Evolutionary conservation across 1,140 invertebrate genomes (phyloP).

Genomic region (Drosophila serrata): DNA sequence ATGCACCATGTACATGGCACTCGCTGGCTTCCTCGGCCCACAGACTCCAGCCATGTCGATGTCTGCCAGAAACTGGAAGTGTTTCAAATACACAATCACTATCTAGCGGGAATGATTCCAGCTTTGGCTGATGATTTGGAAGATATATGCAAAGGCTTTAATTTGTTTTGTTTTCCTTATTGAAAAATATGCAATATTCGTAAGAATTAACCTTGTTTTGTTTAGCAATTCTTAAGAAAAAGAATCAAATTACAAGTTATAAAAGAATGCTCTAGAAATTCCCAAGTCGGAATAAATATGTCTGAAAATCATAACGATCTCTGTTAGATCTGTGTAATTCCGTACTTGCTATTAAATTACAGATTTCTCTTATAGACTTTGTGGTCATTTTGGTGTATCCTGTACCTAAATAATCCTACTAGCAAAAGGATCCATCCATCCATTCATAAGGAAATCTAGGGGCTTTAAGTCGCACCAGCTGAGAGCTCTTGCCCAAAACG

Average conservation of each 20-base stretch:
- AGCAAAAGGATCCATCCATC: no score
- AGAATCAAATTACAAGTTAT: accelerated
- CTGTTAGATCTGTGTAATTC: no score
- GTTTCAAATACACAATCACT: conserved; percentile 35
- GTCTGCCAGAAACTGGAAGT: conserved; percentile 68
- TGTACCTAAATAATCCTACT: not conserved
- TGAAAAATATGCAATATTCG: not conserved
- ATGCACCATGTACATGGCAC: conserved; percentile 44
- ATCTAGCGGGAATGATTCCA: not conserved
- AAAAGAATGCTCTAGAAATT: not conserved
- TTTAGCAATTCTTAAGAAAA: not conserved
- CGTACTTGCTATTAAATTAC: no score
- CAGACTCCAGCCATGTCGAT: conserved; percentile 24
- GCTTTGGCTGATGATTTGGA: not conserved
- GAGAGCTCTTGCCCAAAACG: conserved; percentile 32
- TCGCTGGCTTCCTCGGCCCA: conserved; percentile 51
- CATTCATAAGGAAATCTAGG: conserved; percentile 49
- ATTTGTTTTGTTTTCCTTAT: no score
- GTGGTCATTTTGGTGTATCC: not conserved
- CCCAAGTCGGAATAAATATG: not conserved
- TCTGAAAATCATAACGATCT: no score
- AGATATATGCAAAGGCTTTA: not conserved
- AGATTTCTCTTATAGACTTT: not conserved
- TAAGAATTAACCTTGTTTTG: not conserved
- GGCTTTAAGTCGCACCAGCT: conserved; percentile 15